Conservation (phyloP, 2,888 invertebrate genomes). For the Carcina quercana region DNA sequence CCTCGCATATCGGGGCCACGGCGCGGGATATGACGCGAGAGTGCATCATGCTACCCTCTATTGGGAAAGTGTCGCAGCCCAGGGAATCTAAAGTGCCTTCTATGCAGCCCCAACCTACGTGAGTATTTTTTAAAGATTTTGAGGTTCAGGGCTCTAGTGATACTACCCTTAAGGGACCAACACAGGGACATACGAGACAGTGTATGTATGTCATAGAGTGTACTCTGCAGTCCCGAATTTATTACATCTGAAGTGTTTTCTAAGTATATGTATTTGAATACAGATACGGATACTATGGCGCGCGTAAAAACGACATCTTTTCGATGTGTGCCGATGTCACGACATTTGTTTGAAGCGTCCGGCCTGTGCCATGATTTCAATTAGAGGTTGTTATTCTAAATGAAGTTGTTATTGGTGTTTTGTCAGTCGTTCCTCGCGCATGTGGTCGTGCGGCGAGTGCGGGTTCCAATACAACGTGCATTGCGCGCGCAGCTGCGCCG, state of each 20-base stretch:
- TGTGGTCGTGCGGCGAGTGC: constrained; percentile 93
- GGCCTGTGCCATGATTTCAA: too few species aligned
- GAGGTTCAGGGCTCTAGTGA: not conserved
- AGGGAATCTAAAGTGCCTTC: constrained; percentile 55
- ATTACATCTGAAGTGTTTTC: too few species aligned
- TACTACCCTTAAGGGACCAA: not conserved
- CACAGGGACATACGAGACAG: not conserved
- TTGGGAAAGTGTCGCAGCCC: constrained; percentile 57
- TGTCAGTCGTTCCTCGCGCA: constrained; percentile 70
- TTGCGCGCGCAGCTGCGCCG: constrained; percentile 86
- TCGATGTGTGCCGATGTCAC: too few species aligned
- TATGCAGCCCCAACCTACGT: constrained; percentile 43
- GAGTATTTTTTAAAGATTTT: constrained; percentile 25
- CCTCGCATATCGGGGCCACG: constrained; percentile 54
- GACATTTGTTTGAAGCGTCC: too few species aligned
- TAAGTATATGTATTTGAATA: too few species aligned
- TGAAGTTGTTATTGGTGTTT: too few species aligned
- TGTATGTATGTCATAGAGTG: too few species aligned
- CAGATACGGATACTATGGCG: too few species aligned
- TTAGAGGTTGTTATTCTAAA: too few species aligned
- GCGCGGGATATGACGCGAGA: constrained; percentile 36
- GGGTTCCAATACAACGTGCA: constrained; percentile 91
- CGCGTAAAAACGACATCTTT: too few species aligned
- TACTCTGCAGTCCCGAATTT: too few species aligned
- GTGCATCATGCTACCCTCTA: constrained; percentile 56